phyloP scores from a whole-genome alignment of 2,797 vertebrate genomes.

The Cichlasoma orientale region DNA sequence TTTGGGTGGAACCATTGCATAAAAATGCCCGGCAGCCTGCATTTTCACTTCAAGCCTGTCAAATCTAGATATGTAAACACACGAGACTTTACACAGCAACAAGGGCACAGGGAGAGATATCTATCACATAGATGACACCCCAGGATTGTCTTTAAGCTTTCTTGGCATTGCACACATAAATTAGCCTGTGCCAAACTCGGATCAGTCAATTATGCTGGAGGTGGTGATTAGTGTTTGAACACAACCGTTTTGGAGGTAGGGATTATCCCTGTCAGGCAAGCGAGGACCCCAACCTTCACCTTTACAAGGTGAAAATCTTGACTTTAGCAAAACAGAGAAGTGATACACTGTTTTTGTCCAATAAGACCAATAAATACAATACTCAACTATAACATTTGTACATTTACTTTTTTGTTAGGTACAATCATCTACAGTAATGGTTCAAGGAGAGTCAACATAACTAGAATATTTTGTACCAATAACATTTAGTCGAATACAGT shows the following conservation, averaged over 20 bases:
- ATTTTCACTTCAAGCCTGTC: conserved; percentile 53
- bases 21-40: conserved; percentile 38
- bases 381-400: not conserved
- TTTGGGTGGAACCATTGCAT: conserved; percentile 33
- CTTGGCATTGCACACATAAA: conserved; percentile 77
- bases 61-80: conserved; percentile 66
- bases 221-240: conserved; percentile 80
- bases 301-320: conserved; percentile 57
- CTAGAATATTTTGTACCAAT: not conserved
- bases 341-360: conserved; percentile 26
- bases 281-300: conserved; percentile 76
- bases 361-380: conserved; percentile 15
- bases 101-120: conserved; percentile 61
- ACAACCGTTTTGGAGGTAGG: conserved; percentile 74
- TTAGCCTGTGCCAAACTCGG: conserved; percentile 71
- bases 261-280: conserved; percentile 78
- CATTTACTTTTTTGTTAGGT: conserved; percentile 22
- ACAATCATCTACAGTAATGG: conserved; percentile 8
- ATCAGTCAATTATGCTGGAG: conserved; percentile 75
- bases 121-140: conserved; percentile 73
- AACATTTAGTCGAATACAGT: not conserved
- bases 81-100: conserved; percentile 57
- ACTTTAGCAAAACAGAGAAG: conserved; percentile 25
- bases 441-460: conserved; percentile 15
- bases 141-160: conserved; percentile 81